Conservation (phyloP, 2,113 vertebrate species). For the Baryphthengus martii region DNA sequence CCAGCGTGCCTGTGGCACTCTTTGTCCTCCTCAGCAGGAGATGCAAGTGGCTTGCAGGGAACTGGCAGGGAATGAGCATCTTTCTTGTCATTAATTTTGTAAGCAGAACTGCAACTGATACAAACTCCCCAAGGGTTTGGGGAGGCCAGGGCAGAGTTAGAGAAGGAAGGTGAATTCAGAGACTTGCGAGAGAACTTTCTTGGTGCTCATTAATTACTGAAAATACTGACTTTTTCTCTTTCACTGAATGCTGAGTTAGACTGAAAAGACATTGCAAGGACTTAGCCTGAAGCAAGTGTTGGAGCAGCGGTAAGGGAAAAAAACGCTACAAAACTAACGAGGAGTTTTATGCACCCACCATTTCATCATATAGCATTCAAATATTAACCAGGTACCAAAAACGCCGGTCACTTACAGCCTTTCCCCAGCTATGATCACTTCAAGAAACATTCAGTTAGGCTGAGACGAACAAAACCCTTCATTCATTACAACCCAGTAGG, state of each 20-base stretch:
- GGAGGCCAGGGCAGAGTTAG: neutral
- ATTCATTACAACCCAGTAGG: constrained; percentile 66
- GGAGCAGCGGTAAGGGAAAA: neutral
- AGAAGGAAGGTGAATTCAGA: neutral
- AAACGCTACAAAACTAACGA: neutral
- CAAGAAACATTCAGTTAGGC: constrained; percentile 35
- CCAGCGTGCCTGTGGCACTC: neutral
- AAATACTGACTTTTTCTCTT: neutral
- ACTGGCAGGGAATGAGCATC: neutral
- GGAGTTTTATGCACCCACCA: neutral
- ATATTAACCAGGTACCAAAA: constrained; percentile 51
- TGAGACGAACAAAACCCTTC: constrained; percentile 58
- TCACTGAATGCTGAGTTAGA: neutral
- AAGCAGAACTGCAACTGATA: neutral
- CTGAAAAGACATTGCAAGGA: neutral
- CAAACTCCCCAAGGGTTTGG: neutral
- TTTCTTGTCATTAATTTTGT: neutral
- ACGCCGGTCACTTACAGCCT: neutral
- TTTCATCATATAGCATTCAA: constrained; percentile 40
- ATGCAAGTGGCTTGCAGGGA: neutral
- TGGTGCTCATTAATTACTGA: neutral
- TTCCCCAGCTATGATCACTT: constrained; percentile 31
- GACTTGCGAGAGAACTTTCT: neutral
- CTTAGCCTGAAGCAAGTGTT: neutral
- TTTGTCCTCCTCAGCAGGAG: constrained; percentile 14